phyloP scores from a whole-genome alignment of 2,888 invertebrate genomes.

The Drosophila paramelanica region DNA sequence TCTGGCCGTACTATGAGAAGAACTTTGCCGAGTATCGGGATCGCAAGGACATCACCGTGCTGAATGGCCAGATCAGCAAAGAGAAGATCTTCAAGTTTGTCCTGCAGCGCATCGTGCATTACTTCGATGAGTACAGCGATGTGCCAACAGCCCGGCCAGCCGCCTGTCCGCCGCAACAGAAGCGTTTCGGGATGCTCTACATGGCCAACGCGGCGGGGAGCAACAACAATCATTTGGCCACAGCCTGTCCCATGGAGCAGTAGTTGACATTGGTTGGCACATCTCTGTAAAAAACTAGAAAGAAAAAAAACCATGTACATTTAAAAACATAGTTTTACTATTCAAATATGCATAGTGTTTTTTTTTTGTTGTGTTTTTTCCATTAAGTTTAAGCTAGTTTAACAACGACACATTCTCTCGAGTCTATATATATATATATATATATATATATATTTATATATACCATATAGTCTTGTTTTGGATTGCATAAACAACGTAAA shows the following conservation, averaged over 20 bases:
- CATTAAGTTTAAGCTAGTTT: conserved; percentile 28
- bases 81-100: conserved; percentile 84
- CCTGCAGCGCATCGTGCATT: conserved; percentile 78
- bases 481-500: conserved; percentile 14
- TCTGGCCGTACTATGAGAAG: conserved; percentile 93
- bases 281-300: neutral
- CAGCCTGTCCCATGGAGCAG: conserved; percentile 82
- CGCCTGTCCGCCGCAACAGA: conserved; percentile 79
- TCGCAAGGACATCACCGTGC: conserved; percentile 82
- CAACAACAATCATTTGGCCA: conserved; percentile 58
- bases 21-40: conserved; percentile 86
- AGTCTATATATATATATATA: conserved; percentile 3
- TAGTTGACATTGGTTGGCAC: conserved; percentile 61
- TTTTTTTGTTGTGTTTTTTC: conserved; percentile 14
- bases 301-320: conserved; percentile 29
- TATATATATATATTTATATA: neutral
- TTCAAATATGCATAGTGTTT: conserved; percentile 7
- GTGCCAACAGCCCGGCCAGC: conserved; percentile 48
- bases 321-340: conserved; percentile 12
- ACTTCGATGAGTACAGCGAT: conserved; percentile 81
- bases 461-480: conserved; percentile 8
- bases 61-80: conserved; percentile 83
- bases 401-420: conserved; percentile 28
- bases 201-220: conserved; percentile 30
- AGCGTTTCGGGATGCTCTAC: conserved; percentile 64